Evolutionary conservation across 2,888 invertebrate genomes (phyloP).

Genomic region (Papilio gigon): DNA sequence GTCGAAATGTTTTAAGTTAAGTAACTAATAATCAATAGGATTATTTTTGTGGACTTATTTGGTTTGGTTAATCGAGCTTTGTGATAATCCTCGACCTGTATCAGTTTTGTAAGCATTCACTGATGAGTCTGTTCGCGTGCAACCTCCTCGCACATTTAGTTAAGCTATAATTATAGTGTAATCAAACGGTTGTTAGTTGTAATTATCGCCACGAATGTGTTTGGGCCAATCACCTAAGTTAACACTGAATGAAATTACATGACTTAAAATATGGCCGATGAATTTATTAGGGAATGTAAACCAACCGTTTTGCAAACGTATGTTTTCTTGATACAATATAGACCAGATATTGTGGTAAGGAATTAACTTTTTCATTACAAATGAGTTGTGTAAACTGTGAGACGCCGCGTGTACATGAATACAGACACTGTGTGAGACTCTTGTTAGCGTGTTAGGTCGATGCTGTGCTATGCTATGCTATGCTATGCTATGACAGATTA

Average conservation of each 20-base stretch:
- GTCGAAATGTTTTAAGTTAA: too few relatives aligned
- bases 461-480: conserved; percentile 16
- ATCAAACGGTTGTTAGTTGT: not conserved
- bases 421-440: conserved; percentile 14
- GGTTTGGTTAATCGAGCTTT: too few relatives aligned
- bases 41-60: too few relatives aligned
- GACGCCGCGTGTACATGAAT: conserved; percentile 3
- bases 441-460: conserved; percentile 30
- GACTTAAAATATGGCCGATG: not conserved
- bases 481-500: conserved; percentile 10
- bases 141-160: not conserved
- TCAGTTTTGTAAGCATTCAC: not conserved
- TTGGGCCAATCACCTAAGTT: not conserved
- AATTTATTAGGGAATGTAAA: not conserved
- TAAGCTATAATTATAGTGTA: not conserved
- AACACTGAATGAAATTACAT: not conserved
- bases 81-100: not conserved
- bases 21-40: too few relatives aligned
- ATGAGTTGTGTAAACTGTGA: conserved; percentile 26
- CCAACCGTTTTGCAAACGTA: not conserved
- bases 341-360: conserved; percentile 5
- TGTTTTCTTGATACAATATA: conserved; percentile 12
- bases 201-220: not conserved
- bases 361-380: not conserved
- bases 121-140: not conserved